These are phyloP conservation scores for Acutogordius australiensis DNA, from an alignment of 2,888 invertebrate species.

Conservation along the genomic window DNA sequence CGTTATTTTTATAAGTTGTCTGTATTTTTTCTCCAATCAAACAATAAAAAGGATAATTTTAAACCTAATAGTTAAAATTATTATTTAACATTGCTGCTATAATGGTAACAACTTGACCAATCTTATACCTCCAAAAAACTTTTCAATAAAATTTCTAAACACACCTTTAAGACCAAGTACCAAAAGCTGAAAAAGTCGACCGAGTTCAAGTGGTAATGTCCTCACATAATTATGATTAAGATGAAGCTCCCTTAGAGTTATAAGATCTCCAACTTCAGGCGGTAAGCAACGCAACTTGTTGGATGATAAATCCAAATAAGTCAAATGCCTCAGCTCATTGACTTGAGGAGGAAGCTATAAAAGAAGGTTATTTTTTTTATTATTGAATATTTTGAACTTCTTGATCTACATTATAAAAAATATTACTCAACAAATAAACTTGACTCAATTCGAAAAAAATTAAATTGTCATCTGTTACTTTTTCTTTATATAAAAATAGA, in stretches of 20 bases:
- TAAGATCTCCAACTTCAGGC: slow-evolving; percentile 76
- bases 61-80: too few relatives aligned
- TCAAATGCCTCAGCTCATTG: slow-evolving; percentile 46
- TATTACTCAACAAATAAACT: too few relatives aligned
- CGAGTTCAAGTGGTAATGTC: slow-evolving; percentile 74
- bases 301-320: slow-evolving; percentile 61
- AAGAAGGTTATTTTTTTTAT: neutral
- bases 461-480: too few relatives aligned
- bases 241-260: slow-evolving; percentile 68
- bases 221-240: slow-evolving; percentile 74
- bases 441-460: too few relatives aligned
- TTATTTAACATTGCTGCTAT: too few relatives aligned
- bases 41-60: too few relatives aligned
- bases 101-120: too few relatives aligned
- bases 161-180: slow-evolving; percentile 40
- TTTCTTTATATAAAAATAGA: too few relatives aligned
- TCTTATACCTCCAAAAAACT: too few relatives aligned
- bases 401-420: neutral
- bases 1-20: too few relatives aligned
- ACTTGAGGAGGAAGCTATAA: slow-evolving; percentile 69
- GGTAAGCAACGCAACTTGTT: slow-evolving; percentile 79
- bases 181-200: slow-evolving; percentile 79
- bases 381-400: neutral
- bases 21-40: too few relatives aligned
- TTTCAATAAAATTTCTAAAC: too few relatives aligned